These are phyloP conservation scores for Platycheirus albimanus DNA, from an alignment of 2,888 invertebrate species.

Conservation along the genomic window DNA sequence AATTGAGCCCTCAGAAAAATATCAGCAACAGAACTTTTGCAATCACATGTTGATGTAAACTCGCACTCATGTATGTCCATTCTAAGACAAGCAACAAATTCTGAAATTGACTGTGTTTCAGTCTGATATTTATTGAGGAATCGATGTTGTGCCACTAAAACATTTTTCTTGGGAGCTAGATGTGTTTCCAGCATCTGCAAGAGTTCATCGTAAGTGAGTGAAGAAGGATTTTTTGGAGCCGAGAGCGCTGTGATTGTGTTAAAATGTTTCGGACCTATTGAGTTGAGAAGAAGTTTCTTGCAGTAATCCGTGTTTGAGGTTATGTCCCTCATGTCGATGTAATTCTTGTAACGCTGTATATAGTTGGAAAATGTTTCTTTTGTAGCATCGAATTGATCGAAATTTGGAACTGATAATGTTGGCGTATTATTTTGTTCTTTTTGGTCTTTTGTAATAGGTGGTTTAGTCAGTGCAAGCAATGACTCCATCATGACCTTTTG, in stretches of 20 bases:
- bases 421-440: no score
- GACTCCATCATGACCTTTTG: no score
- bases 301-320: constrained; percentile 7
- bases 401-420: no score
- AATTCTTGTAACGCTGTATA: constrained; percentile 9
- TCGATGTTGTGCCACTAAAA: constrained; percentile 18
- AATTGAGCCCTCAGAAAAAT: constrained; percentile 13
- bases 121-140: not conserved
- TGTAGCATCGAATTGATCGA: constrained; percentile 6
- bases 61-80: no score
- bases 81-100: not conserved
- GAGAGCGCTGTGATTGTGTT: constrained; percentile 11
- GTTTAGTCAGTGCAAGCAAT: no score
- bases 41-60: not conserved
- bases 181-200: constrained; percentile 2
- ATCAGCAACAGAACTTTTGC: constrained; percentile 3
- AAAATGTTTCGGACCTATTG: constrained; percentile 10
- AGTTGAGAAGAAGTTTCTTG: constrained; percentile 16
- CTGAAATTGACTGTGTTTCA: no score
- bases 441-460: no score
- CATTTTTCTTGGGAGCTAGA: constrained; percentile 19
- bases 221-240: not conserved
- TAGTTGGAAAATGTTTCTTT: constrained; percentile 4
- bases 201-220: constrained; percentile 7
- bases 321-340: constrained; percentile 12